phyloP scores from a whole-genome alignment of 1,140 invertebrate genomes.

The Heliothis virescens region DNA sequence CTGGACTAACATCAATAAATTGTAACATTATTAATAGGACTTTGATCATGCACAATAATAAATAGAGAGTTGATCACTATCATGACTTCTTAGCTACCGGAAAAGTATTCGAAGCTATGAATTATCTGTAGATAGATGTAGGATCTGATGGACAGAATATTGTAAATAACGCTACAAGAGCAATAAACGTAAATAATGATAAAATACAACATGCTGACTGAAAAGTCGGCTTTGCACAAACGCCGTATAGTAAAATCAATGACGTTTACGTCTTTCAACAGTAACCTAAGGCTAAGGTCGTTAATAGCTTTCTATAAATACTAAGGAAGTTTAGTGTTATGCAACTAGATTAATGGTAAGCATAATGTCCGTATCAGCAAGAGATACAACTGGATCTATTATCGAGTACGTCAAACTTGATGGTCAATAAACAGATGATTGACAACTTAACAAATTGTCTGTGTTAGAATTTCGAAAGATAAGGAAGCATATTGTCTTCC shows the following conservation, averaged over 20 bases:
- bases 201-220: background rate
- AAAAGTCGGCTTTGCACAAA: background rate
- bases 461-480: background rate
- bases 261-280: background rate
- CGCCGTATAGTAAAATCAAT: background rate
- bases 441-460: conserved; percentile 4
- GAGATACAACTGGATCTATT: conserved; percentile 6
- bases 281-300: background rate
- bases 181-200: background rate
- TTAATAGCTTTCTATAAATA: conserved; percentile 11
- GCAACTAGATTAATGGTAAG: conserved; percentile 17
- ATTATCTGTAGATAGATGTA: background rate
- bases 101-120: background rate
- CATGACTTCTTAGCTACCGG: background rate
- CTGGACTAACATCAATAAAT: conserved; percentile 11
- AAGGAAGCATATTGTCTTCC: background rate
- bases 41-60: conserved; percentile 11
- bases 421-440: conserved; percentile 29
- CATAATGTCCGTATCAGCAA: conserved; percentile 21
- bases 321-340: conserved; percentile 12
- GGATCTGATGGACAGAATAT: background rate
- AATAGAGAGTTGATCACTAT: conserved; percentile 16
- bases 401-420: conserved; percentile 11
- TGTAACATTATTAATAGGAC: conserved; percentile 21
- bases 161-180: background rate